These are phyloP conservation scores for Caenorhabditis sinica DNA, from an alignment of 2,888 invertebrate species.

Conservation along the genomic window DNA sequence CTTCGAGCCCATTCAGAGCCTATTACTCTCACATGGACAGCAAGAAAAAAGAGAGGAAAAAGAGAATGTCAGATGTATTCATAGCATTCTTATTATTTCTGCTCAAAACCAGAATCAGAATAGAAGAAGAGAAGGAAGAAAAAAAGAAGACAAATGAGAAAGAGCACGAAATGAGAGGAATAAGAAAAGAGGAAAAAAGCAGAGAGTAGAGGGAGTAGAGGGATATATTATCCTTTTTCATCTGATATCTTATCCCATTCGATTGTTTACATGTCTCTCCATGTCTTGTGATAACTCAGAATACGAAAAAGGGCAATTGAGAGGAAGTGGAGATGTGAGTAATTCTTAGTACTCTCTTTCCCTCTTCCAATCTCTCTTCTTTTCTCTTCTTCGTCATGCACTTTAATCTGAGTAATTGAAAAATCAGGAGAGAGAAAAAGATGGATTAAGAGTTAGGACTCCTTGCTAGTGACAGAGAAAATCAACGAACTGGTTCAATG, in stretches of 20 bases:
- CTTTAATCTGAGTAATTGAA: slow-evolving; percentile 47
- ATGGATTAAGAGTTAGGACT: slow-evolving; percentile 5
- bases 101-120: slow-evolving; percentile 19
- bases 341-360: slow-evolving; percentile 20
- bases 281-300: slow-evolving; percentile 26
- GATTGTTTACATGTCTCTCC: slow-evolving; percentile 37
- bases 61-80: slow-evolving; percentile 50
- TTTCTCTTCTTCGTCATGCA: slow-evolving; percentile 26
- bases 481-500: slow-evolving; percentile 2
- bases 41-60: slow-evolving; percentile 5
- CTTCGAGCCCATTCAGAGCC: slow-evolving; percentile 38
- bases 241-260: slow-evolving; percentile 40
- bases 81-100: slow-evolving; percentile 60
- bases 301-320: slow-evolving; percentile 52
- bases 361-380: not conserved
- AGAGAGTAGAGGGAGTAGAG: slow-evolving; percentile 14
- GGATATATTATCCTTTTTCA: slow-evolving; percentile 19
- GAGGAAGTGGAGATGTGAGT: slow-evolving; percentile 52
- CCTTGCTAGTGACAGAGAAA: not conserved
- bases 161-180: slow-evolving; percentile 12
- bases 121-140: not conserved
- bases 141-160: slow-evolving; percentile 49
- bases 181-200: not conserved
- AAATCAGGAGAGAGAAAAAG: not conserved
- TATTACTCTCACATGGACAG: slow-evolving; percentile 46